Evolutionary conservation across 1,140 invertebrate species (phyloP).

Genomic region (Fopius arisanus): DNA sequence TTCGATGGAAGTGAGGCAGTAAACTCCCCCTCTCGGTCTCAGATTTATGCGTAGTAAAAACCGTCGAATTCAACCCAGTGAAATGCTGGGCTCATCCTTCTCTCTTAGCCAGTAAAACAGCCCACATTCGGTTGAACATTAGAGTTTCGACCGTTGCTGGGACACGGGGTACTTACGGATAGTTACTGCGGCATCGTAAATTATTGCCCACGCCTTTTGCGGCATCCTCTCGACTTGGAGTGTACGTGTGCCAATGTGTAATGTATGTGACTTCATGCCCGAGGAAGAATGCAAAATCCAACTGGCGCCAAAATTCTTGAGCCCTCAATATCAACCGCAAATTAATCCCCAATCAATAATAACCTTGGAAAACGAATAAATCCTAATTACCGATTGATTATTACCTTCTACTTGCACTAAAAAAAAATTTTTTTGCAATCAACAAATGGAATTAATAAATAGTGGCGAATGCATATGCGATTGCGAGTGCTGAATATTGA

Average conservation of each 20-base stretch:
- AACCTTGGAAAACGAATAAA: no score
- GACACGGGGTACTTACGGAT: slow-evolving; percentile 57
- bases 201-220: slow-evolving; percentile 55
- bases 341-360: no score
- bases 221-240: background rate
- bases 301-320: background rate
- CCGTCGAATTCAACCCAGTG: slow-evolving; percentile 36
- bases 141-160: slow-evolving; percentile 38
- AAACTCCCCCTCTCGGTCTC: slow-evolving; percentile 44
- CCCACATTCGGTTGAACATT: slow-evolving; percentile 47
- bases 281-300: background rate
- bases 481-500: background rate
- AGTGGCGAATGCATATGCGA: no score
- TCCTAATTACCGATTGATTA: no score
- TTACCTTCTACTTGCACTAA: no score
- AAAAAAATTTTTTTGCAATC: no score
- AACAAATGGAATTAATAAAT: no score
- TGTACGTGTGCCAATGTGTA: slow-evolving; percentile 2
- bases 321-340: background rate
- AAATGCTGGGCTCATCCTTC: background rate
- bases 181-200: slow-evolving; percentile 61
- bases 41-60: slow-evolving; percentile 62
- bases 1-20: slow-evolving; percentile 54
- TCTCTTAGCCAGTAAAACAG: background rate
- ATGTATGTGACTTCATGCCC: background rate